phyloP scores from a whole-genome alignment of 2,888 invertebrate genomes.

The Nezara viridula region DNA sequence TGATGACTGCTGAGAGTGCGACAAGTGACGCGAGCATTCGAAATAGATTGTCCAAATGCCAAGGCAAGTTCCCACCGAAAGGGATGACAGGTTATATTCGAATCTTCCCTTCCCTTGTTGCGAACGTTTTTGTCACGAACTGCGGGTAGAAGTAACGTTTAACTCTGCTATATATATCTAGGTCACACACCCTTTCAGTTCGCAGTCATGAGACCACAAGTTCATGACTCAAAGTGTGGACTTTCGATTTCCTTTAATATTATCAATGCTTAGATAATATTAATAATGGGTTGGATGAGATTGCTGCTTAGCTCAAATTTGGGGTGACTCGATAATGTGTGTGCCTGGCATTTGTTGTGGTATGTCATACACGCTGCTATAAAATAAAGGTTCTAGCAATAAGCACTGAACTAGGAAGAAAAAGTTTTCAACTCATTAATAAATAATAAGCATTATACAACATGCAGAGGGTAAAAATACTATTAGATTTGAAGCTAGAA shows the following conservation, averaged over 20 bases:
- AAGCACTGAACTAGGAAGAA: no score
- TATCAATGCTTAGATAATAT: no score
- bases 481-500: no score
- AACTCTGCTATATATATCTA: neutral
- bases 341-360: no score
- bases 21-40: neutral
- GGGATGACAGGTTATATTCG: slow-evolving; percentile 9
- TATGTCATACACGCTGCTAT: no score
- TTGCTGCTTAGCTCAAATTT: no score
- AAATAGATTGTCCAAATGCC: slow-evolving; percentile 35
- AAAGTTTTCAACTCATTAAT: no score
- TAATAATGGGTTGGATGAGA: no score
- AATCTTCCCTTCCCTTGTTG: slow-evolving; percentile 27
- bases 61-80: slow-evolving; percentile 25
- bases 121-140: slow-evolving; percentile 30
- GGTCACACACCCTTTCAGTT: neutral
- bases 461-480: no score
- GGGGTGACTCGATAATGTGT: no score
- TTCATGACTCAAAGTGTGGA: neutral
- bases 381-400: no score
- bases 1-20: neutral
- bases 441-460: no score
- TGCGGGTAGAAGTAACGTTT: neutral
- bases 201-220: neutral
- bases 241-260: neutral